Evolutionary conservation across 2,888 invertebrate species (phyloP).

Genomic region (Encarsia formosa): DNA sequence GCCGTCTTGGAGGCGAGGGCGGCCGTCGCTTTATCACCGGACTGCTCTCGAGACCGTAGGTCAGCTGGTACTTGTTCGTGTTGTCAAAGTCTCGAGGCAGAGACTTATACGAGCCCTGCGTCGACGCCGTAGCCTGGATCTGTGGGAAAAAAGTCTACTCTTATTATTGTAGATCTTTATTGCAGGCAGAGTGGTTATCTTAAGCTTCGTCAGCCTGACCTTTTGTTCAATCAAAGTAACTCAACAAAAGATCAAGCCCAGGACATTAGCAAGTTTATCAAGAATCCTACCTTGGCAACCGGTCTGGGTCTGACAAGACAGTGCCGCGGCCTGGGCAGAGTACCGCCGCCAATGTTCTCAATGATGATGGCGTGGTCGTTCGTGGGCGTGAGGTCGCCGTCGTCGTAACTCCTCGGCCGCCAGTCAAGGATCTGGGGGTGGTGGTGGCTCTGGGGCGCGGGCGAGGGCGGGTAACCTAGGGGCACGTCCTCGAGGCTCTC

Average conservation of each 20-base stretch:
- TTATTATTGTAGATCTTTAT: constrained; percentile 8
- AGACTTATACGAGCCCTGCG: constrained; percentile 54
- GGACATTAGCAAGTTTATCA: too few relatives aligned
- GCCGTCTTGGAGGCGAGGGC: constrained; percentile 76
- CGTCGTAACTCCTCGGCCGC: constrained; percentile 76
- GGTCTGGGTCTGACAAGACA: constrained; percentile 77
- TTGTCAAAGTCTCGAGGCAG: constrained; percentile 55
- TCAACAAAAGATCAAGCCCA: too few relatives aligned
- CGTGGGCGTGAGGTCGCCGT: constrained; percentile 86
- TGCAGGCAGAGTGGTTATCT: not conserved
- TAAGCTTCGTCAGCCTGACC: not conserved
- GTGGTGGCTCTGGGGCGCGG: constrained; percentile 39
- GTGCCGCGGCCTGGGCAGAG: constrained; percentile 75
- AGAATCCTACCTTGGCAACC: constrained; percentile 67
- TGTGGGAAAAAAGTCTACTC: constrained; percentile 21
- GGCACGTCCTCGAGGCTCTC: constrained; percentile 78
- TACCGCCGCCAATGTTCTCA: constrained; percentile 73
- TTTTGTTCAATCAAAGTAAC: too few relatives aligned
- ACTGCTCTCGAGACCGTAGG: constrained; percentile 55
- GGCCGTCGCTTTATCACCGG: constrained; percentile 74
- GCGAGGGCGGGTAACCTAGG: constrained; percentile 47
- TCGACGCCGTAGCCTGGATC: constrained; percentile 41
- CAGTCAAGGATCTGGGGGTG: constrained; percentile 52
- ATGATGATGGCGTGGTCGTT: constrained; percentile 63
- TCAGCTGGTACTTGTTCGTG: constrained; percentile 54